Percentiles rank a stretch among this genome's conserved stretches.
Conservation (phyloP, 2,797 vertebrate species). For the Myripristis jacobus region DNA sequence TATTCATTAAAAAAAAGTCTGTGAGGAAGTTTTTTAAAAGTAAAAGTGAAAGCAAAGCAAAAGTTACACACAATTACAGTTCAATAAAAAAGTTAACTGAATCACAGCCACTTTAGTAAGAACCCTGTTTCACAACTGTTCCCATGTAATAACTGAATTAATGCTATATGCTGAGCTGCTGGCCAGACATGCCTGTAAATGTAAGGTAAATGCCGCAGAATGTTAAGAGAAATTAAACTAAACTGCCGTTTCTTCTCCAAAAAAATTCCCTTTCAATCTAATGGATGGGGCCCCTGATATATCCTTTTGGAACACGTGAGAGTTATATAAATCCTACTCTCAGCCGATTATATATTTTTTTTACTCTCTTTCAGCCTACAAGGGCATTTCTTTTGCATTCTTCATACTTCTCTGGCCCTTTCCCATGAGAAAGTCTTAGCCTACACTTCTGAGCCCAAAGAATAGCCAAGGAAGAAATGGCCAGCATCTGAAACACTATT, state of each 20-base stretch:
- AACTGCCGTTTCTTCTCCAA: conserved; percentile 25
- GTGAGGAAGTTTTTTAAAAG: too few relatives aligned
- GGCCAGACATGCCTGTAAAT: conserved; percentile 22
- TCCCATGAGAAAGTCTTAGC: conserved; percentile 77
- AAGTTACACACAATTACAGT: too few relatives aligned
- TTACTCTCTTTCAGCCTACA: conserved; percentile 30
- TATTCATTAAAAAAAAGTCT: too few relatives aligned
- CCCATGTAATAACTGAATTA: too few relatives aligned
- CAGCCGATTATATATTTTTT: conserved; percentile 61
- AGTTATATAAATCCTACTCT: conserved; percentile 69
- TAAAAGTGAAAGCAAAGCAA: too few relatives aligned
- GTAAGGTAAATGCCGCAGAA: conserved; percentile 44
- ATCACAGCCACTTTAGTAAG: too few relatives aligned
- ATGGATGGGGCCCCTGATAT: conserved; percentile 4
- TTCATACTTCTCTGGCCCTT: conserved; percentile 44
- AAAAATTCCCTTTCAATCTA: conserved; percentile 24
- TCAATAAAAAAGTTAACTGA: too few relatives aligned
- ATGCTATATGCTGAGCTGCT: neutral
- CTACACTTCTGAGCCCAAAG: conserved; percentile 42
- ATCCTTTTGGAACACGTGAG: conserved; percentile 63
- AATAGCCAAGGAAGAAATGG: conserved; percentile 44
- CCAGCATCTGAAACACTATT: conserved; percentile 19
- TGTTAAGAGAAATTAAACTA: conserved; percentile 37
- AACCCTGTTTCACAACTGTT: too few relatives aligned
- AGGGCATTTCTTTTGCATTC: conserved; percentile 66